Percentiles rank a stretch among this genome's conserved stretches.
Evolutionary conservation across 2,888 invertebrate species (phyloP).

Genomic region (Agrenia bidenticulata): DNA sequence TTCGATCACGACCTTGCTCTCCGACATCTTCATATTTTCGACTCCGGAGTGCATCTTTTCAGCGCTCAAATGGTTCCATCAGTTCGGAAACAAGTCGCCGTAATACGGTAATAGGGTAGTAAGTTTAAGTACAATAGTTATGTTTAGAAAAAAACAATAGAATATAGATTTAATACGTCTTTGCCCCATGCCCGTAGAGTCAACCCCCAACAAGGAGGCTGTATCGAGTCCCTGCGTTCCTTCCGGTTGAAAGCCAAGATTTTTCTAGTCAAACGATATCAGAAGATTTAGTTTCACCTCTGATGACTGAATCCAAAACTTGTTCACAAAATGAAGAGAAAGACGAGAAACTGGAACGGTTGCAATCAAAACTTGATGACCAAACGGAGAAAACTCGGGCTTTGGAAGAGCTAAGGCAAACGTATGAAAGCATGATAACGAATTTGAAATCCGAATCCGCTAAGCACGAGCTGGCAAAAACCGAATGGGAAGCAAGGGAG

Average conservation of each 20-base stretch:
- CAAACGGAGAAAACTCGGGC: neutral
- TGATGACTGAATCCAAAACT: no score
- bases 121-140: no score
- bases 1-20: neutral
- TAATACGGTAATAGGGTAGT: neutral
- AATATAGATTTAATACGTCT: no score
- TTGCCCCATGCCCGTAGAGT: no score
- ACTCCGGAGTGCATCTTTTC: neutral
- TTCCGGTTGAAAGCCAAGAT: no score
- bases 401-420: conserved; percentile 5
- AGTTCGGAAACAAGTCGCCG: neutral
- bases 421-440: conserved; percentile 10
- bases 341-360: conserved; percentile 1
- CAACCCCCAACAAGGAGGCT: no score
- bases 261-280: no score
- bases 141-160: no score
- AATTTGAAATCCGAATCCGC: neutral
- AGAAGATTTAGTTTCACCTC: no score
- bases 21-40: neutral
- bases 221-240: no score
- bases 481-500: neutral
- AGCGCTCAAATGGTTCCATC: neutral
- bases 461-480: neutral
- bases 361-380: neutral
- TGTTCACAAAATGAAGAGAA: no score